Base-by-base conservation (phyloP, 2,113 vertebrate genomes). In the Lynx canadensis region DNA sequence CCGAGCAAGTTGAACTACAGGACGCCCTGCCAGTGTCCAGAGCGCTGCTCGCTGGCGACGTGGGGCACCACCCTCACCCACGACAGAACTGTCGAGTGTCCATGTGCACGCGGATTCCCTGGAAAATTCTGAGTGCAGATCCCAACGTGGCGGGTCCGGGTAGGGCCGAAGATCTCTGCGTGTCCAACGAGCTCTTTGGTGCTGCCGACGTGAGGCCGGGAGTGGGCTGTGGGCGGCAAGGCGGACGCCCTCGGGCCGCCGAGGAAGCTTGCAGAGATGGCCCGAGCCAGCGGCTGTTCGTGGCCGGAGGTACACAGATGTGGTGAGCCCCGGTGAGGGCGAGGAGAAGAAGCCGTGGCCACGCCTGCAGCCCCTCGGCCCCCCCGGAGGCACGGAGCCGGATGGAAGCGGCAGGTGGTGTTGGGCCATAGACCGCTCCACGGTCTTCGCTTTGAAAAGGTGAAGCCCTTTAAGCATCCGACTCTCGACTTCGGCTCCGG, bases 331-430 rank as follows among this genome's bases (percentile, higher is more conserved):
- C 3, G 50, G 3, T 5, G 14, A 78, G 29, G 41, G 11, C 1
- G 55, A 66, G 7, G 9, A 55, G 16, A 18, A 9, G 29, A 31
- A 60, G 29, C 48, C 38, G 12, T 0, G 1, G 71, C 78, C 5
- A 38, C 16, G 36, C 15, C n/a, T 23, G 21, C 21, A 19, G 45
- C 3, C n/a, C 5, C 27, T 27, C 11, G 33, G 68, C 38, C 25
- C 73, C 73, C 8, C 10, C 31, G 3, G 4, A 1, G 31, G 68
- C 36, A 60, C 31, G 68, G 27, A 74, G 69, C 80, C 5, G 4
- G 60, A 25, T 1, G n/a, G 74, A 27, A 21, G 11, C 0, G 0
- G 57, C 16, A 14, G 23, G 25, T 1, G 0, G 25, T 16, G 19
- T 9, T 1, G 9, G 36, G 23, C 31, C 33, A 16, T 10, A 3